A percentile compares a stretch with the other conserved stretches of the same genome.
phyloP scores from a whole-genome alignment of 2,888 invertebrate genomes.

The Hypercompe scribonia region DNA sequence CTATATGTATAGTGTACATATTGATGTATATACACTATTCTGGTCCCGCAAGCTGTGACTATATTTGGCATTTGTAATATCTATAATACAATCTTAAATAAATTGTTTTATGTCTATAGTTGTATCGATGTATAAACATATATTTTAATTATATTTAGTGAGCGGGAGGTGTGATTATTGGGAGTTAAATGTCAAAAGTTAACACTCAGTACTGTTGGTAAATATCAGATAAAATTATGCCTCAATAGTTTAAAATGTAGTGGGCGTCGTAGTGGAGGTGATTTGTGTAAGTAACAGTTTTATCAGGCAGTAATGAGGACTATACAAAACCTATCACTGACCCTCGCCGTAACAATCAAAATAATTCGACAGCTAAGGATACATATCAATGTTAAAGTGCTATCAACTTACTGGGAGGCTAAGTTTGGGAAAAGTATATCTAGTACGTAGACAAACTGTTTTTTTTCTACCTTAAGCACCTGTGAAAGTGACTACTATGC shows the following conservation, averaged over 20 bases:
- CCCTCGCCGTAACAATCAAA: neutral
- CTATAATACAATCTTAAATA: conserved; percentile 2
- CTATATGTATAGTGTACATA: no score
- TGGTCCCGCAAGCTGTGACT: neutral
- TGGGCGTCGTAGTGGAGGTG: conserved; percentile 13
- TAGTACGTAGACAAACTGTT: no score
- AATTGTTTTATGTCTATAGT: neutral
- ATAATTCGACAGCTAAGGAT: neutral
- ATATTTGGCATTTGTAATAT: neutral
- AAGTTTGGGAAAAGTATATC: neutral
- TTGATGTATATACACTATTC: neutral
- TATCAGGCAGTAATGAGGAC: neutral
- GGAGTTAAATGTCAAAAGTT: conserved; percentile 20
- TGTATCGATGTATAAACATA: neutral
- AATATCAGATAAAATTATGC: conserved; percentile 14
- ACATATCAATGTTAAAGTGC: neutral
- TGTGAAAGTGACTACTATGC: no score
- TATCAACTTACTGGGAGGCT: neutral
- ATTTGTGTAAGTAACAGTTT: neutral
- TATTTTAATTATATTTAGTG: conserved; percentile 15
- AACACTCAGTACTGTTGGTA: conserved; percentile 11
- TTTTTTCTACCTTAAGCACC: no score
- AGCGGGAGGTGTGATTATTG: neutral
- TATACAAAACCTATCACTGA: neutral
- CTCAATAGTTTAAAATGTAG: conserved; percentile 1